phyloP scores from a whole-genome alignment of 2,113 vertebrate species.

The Azemiops feae region DNA sequence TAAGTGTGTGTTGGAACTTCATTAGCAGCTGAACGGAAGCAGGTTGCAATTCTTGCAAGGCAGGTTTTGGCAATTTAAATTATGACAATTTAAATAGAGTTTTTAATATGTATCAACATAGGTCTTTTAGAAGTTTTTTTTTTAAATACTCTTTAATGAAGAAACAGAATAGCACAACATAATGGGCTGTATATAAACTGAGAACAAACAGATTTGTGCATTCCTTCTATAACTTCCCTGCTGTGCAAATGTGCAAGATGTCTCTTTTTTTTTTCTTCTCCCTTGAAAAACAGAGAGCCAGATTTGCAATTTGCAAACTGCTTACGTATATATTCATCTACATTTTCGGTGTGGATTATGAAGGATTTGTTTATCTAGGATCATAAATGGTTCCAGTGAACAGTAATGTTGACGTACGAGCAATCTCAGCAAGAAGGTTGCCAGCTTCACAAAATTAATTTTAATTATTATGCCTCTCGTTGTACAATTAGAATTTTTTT shows the following conservation, averaged over 20 bases:
- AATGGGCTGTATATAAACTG: background rate
- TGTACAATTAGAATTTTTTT: conserved; percentile 42
- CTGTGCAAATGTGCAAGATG: background rate
- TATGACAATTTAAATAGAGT: background rate
- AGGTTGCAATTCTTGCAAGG: background rate
- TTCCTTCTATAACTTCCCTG: background rate
- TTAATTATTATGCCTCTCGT: conserved; percentile 46
- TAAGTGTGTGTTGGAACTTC: background rate
- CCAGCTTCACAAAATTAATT: conserved; percentile 44
- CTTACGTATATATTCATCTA: conserved; percentile 33
- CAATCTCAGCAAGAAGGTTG: conserved; percentile 21
- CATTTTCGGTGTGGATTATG: conserved; percentile 10
- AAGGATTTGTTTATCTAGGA: conserved; percentile 38
- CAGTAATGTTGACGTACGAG: conserved; percentile 26
- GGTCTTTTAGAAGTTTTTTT: background rate
- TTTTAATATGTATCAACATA: background rate
- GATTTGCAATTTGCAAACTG: background rate
- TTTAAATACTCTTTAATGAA: background rate
- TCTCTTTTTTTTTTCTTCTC: background rate
- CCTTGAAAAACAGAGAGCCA: background rate
- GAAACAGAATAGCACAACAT: background rate
- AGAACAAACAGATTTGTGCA: background rate
- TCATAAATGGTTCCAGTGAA: conserved; percentile 37
- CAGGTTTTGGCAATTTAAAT: background rate
- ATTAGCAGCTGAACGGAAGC: background rate